phyloP scores from a whole-genome alignment of 2,797 vertebrate species.

The Staurois parvus region DNA sequence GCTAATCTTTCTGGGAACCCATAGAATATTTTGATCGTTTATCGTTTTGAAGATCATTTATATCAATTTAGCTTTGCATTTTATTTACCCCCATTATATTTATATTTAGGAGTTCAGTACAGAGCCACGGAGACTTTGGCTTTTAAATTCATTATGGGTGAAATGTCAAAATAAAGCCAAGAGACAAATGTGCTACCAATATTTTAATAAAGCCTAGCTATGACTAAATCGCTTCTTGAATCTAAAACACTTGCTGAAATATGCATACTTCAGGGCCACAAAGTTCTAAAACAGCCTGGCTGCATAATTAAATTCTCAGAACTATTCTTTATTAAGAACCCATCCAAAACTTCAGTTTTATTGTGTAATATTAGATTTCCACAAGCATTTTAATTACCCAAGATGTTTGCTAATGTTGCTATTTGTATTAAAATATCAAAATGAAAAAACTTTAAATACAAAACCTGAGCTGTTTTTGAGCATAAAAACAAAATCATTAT shows the following conservation, averaged over 20 bases:
- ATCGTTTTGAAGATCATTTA: not conserved
- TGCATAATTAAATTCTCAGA: conserved; percentile 36
- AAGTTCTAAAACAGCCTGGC: conserved; percentile 23
- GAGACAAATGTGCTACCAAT: conserved; percentile 30
- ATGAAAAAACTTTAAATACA: not conserved
- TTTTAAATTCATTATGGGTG: conserved; percentile 24
- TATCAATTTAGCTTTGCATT: not conserved
- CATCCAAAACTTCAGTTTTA: conserved; percentile 27
- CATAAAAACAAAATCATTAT: not conserved
- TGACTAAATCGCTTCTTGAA: conserved; percentile 22
- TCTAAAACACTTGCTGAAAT: conserved; percentile 35
- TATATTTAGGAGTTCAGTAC: not conserved
- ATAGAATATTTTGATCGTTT: not conserved
- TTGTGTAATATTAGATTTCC: conserved; percentile 36
- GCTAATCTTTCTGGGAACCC: not conserved
- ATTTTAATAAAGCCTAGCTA: conserved; percentile 31
- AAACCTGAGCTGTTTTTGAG: not conserved
- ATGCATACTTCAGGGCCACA: conserved; percentile 22
- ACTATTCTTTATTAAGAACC: conserved; percentile 45
- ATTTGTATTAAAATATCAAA: conserved; percentile 25
- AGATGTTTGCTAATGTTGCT: conserved; percentile 23
- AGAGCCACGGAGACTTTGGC: not conserved
- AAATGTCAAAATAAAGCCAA: conserved; percentile 37
- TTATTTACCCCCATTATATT: not conserved
- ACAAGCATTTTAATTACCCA: conserved; percentile 20